These are phyloP conservation scores for Gambusia holbrooki DNA, from an alignment of 2,113 vertebrate genomes.

Conservation along the genomic window DNA sequence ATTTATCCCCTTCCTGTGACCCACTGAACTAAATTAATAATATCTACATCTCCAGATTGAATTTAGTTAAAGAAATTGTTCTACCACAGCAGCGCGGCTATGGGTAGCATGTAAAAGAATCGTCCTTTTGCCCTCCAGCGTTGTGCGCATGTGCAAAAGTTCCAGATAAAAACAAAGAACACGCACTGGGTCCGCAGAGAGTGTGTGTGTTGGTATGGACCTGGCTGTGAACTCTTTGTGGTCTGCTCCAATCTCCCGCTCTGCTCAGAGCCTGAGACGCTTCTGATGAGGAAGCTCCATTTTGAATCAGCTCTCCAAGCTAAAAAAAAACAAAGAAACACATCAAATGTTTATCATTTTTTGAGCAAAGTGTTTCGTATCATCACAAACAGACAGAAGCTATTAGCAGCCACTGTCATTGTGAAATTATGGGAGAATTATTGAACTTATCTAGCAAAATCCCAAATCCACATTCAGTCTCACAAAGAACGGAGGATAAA, in stretches of 20 bases:
- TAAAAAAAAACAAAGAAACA: constrained; percentile 44
- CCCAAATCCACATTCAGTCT: neutral
- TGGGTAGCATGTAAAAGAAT: neutral
- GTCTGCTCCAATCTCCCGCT: constrained; percentile 48
- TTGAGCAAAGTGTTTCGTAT: no score
- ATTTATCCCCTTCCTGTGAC: no score
- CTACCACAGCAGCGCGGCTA: no score
- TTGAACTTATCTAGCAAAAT: neutral
- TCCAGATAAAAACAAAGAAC: no score
- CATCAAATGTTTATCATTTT: no score
- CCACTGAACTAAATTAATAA: no score
- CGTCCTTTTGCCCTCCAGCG: neutral
- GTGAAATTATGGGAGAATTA: neutral
- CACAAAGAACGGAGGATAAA: neutral
- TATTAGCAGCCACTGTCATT: neutral
- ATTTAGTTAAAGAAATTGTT: no score
- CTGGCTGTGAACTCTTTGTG: constrained; percentile 67
- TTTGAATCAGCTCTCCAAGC: constrained; percentile 89
- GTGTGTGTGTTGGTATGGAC: constrained; percentile 28
- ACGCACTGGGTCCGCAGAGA: no score
- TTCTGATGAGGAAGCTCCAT: constrained; percentile 71
- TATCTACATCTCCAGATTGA: no score
- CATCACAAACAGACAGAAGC: no score
- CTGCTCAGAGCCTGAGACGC: constrained; percentile 65
- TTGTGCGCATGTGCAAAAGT: no score